phyloP scores from a whole-genome alignment of 2,113 vertebrate species.

The Gopherus evgoodei region DNA sequence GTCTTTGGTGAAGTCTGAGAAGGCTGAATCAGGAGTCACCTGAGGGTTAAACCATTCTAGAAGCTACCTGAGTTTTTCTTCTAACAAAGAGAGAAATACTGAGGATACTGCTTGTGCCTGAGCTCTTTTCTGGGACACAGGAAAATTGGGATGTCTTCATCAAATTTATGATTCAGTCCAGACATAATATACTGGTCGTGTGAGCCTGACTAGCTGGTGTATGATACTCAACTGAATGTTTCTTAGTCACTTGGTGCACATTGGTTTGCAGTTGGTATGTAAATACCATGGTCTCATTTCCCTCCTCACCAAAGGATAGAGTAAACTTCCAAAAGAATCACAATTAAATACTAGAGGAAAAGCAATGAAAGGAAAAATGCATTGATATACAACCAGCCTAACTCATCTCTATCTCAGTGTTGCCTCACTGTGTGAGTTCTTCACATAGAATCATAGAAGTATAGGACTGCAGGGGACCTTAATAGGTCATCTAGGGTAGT shows the following conservation, averaged over 20 bases:
- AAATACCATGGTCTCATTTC: neutral
- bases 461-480: neutral
- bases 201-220: neutral
- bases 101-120: neutral
- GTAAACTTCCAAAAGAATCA: neutral
- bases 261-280: neutral
- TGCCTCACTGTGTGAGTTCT: neutral
- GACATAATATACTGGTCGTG: neutral
- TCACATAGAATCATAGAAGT: neutral
- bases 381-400: neutral
- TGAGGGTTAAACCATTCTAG: neutral
- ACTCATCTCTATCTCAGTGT: neutral
- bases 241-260: neutral
- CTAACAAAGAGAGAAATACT: fast-evolving
- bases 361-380: neutral
- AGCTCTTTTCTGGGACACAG: neutral
- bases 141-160: neutral
- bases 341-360: neutral
- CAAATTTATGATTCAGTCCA: neutral
- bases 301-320: neutral
- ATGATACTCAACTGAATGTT: neutral
- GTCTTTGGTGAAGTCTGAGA: neutral
- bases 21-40: neutral
- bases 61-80: neutral
- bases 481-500: neutral